Base-by-base conservation (phyloP, 1,140 invertebrate species). In the Bombyx mandarina region DNA sequence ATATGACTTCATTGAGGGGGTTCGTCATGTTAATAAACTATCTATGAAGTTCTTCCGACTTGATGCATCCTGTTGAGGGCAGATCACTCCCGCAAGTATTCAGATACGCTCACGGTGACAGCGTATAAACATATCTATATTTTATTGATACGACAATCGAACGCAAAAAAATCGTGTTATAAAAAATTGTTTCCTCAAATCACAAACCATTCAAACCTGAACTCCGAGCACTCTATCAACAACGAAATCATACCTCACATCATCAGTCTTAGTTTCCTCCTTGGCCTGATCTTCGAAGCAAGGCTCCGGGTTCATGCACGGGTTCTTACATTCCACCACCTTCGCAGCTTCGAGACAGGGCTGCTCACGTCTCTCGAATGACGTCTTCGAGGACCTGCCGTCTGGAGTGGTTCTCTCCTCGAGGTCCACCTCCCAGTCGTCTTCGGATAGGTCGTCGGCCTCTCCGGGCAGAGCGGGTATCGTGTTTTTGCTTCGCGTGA, bases 381-480 rank as follows among this genome's bases (percentile, higher is more conserved):
- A 80, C 9, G 81, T 84, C 56, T 85, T 85, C 0, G 82, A 83
- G 5, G 80, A 82, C 6, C 79, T 57, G 0, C 82, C 84, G 61
- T 86, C 83, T 0, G 83, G 82, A 1, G 83, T 85, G 0, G 80
- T 55, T 46, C 84, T 58, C 46, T 85, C 82, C 45, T 83, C 81
- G 0, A 84, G 51, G 5, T 83, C 75, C 45, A 73, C 77, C 35
- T 87, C 84, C 82, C 82, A 86, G 9, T 87, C 84, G 63, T 87
- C 82, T 46, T 81, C 79, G 0, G 84, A 85, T n/a, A 74, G 51
- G 1, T 71, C 66, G 35, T 74, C 67, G 51, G 80, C 85, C 8
- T 95, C 93, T 43, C 90, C 88, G 6, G 94, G 93, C 54, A 95
- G 82, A 45, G 94, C 90, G 57, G 95, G 94, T 66, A 96, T 92